phyloP scores from a whole-genome alignment of 2,888 invertebrate species.

The Cryptus viduatorius region DNA sequence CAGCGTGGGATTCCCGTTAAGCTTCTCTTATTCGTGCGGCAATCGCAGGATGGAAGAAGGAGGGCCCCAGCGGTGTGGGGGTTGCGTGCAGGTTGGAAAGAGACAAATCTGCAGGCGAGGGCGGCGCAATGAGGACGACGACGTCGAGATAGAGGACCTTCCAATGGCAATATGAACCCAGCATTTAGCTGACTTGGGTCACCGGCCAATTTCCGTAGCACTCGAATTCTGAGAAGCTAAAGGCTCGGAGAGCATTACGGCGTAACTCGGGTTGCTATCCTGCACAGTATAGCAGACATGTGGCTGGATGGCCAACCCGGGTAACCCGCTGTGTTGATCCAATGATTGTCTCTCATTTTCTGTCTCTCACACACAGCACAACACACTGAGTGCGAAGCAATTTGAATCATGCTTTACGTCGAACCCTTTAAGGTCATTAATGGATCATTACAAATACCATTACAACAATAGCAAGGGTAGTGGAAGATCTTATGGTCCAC shows the following conservation, averaged over 20 bases:
- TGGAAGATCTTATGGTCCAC: too few relatives aligned
- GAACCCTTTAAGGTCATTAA: conserved; percentile 64
- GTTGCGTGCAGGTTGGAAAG: conserved; percentile 47
- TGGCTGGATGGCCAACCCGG: conserved; percentile 11
- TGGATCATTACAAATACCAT: conserved; percentile 44
- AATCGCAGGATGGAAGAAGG: conserved; percentile 15
- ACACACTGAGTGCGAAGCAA: neutral
- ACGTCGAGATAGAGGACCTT: conserved; percentile 62
- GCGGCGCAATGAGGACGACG: conserved; percentile 40
- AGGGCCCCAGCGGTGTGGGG: neutral
- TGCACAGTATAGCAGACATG: conserved; percentile 23
- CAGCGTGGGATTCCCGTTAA: conserved; percentile 43
- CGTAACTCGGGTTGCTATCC: conserved; percentile 41
- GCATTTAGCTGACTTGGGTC: conserved; percentile 74
- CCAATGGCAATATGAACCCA: conserved; percentile 74
- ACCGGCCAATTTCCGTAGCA: conserved; percentile 74
- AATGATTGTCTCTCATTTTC: neutral
- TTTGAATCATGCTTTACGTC: conserved; percentile 24
- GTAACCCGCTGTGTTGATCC: conserved; percentile 15
- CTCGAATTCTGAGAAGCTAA: conserved; percentile 55
- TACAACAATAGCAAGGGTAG: conserved; percentile 49
- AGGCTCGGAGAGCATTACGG: conserved; percentile 28
- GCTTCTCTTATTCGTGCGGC: conserved; percentile 51
- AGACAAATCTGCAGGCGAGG: conserved; percentile 36
- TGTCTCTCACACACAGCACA: neutral